Evolutionary conservation across 2,797 vertebrate species (phyloP).

Genomic region (Staurois parvus): DNA sequence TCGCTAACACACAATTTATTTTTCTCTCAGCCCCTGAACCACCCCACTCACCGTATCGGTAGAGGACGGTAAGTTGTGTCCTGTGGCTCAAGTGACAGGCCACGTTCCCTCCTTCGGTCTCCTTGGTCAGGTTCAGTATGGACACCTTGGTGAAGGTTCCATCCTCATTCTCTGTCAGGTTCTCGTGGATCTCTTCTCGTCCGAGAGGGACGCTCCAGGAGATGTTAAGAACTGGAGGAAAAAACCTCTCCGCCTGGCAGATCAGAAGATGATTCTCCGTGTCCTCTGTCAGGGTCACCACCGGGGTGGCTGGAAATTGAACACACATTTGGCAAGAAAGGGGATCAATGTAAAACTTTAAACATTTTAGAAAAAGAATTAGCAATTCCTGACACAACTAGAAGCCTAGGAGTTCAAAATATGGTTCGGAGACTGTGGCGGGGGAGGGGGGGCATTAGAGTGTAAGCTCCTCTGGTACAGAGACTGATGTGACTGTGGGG

Average conservation of each 20-base stretch:
- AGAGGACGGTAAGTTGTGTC: neutral
- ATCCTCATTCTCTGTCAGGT: slow-evolving; percentile 23
- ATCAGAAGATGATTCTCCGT: neutral
- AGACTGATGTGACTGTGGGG: too few species aligned
- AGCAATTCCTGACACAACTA: too few species aligned
- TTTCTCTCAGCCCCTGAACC: too few species aligned
- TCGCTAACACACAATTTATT: too few species aligned
- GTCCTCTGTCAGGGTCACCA: neutral
- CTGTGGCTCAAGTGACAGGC: neutral
- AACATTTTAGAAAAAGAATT: too few species aligned
- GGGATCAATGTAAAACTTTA: too few species aligned
- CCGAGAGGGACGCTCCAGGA: neutral
- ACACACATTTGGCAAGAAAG: neutral
- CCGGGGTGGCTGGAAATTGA: neutral
- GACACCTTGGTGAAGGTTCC: slow-evolving; percentile 16
- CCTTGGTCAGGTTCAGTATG: neutral
- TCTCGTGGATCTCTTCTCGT: neutral
- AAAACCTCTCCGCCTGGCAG: slow-evolving; percentile 23
- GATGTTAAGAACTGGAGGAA: slow-evolving; percentile 14
- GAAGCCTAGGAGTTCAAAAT: too few species aligned
- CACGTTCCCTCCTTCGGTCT: neutral
- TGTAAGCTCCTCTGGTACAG: too few species aligned
- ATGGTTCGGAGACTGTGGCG: too few species aligned
- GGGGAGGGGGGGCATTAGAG: too few species aligned
- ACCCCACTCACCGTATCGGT: neutral